Percentiles rank a stretch among this genome's conserved stretches.
Evolutionary conservation across 2,797 vertebrate genomes (phyloP).

Genomic region (Sciaenops ocellatus): DNA sequence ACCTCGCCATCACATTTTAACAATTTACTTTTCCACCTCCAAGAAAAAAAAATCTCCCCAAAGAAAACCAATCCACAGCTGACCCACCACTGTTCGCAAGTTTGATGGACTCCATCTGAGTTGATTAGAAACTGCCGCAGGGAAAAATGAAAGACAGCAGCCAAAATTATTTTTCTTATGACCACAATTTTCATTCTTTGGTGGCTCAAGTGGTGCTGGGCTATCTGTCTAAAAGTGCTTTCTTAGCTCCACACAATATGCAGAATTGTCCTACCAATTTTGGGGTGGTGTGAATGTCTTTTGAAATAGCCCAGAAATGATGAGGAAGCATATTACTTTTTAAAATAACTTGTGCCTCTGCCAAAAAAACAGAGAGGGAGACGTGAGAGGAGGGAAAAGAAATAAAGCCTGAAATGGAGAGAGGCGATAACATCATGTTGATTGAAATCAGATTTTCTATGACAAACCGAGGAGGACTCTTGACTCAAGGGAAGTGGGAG

Average conservation of each 20-base stretch:
- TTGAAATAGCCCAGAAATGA: conserved; percentile 80
- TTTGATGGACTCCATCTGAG: conserved; percentile 75
- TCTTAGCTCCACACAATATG: conserved; percentile 75
- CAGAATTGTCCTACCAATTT: conserved; percentile 76
- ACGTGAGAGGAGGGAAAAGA: conserved; percentile 31
- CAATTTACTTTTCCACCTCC: conserved; percentile 72
- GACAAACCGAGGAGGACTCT: conserved; percentile 65
- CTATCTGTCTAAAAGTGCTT: conserved; percentile 72
- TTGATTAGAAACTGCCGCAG: conserved; percentile 78
- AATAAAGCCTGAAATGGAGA: conserved; percentile 65
- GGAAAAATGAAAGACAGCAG: conserved; percentile 72
- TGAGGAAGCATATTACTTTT: conserved; percentile 80
- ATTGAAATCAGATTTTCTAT: conserved; percentile 81
- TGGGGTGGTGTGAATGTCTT: conserved; percentile 72
- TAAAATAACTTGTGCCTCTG: conserved; percentile 73
- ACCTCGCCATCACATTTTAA: conserved; percentile 65
- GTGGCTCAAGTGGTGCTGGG: conserved; percentile 68
- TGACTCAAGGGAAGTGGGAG: conserved; percentile 56
- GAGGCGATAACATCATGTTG: conserved; percentile 75
- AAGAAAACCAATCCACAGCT: conserved; percentile 61
- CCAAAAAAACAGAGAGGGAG: conserved; percentile 59
- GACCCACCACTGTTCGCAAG: conserved; percentile 60
- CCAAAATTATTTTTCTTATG: conserved; percentile 77
- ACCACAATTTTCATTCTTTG: conserved; percentile 83
- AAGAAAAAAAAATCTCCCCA: conserved; percentile 10